These are phyloP conservation scores for Glyphotaelius pellucidus DNA, from an alignment of 2,888 invertebrate species.

Conservation along the genomic window DNA sequence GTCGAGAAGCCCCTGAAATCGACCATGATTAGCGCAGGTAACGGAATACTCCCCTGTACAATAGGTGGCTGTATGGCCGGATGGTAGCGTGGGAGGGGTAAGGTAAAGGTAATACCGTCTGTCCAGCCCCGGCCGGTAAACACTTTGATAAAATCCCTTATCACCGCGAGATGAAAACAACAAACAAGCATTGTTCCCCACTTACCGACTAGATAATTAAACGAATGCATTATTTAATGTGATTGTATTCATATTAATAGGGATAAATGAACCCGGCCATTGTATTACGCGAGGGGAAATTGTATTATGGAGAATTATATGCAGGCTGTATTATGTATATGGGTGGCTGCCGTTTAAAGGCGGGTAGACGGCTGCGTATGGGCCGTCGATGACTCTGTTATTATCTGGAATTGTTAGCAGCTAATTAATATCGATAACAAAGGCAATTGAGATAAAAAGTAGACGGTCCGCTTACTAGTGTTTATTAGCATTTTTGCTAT, in stretches of 20 bases:
- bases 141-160: conserved; percentile 35
- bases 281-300: conserved; percentile 1
- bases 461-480: neutral
- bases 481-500: neutral
- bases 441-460: neutral
- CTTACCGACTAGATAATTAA: conserved; percentile 44
- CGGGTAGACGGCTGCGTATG: neutral
- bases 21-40: neutral
- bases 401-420: neutral
- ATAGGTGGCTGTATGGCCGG: neutral
- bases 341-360: neutral
- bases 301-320: neutral
- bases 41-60: conserved; percentile 35
- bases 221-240: conserved; percentile 45
- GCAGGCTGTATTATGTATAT: neutral
- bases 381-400: neutral
- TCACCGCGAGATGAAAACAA: neutral
- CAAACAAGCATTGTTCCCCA: conserved; percentile 29
- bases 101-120: neutral
- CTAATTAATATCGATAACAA: neutral
- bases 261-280: conserved; percentile 15
- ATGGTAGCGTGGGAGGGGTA: neutral
- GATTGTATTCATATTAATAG: conserved; percentile 43
- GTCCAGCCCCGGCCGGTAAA: conserved; percentile 29
- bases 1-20: neutral